Evolutionary conservation across 2,888 invertebrate species (phyloP), one percentile per base, ranked within the genome.

Genomic region (Anarsia innoxiella): DNA sequence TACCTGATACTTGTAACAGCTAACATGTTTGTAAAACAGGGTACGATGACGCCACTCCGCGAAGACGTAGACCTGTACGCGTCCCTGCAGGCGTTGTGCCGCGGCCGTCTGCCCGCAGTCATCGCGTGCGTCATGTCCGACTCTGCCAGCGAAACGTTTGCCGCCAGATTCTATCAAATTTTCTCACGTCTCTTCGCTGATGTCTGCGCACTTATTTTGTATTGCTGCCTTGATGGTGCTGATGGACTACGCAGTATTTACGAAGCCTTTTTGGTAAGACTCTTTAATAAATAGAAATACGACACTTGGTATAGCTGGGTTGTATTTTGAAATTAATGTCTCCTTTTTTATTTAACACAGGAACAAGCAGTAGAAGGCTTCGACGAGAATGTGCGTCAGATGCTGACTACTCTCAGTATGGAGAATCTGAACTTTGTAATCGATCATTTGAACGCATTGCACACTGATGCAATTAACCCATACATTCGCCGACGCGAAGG

Each of bases 181-280:
- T 61, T 71, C 44, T 37, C 59, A 1, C 49, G 66, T 0, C 49
- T 76, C 10, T 75, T 60, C 51, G 55, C 47, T 1, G 77, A 79
- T 31, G 35, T 74, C 16, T 74, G 75, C 45, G 48, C 66, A 0
- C 50, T 76, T 1, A 41, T 77, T 6, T 45, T 53, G 1, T 48
- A 58, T 38, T 60, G 64, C 40, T 67, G 71, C 42, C 38, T 40
- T 1, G 51, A 68, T 1, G 68, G 66, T 0, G 41, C 53, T 1
- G 51, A 56, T 0, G 73, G 67, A 0, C 40, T 77, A 6, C 52
- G 58, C 1, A 36, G 36, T 1, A 36, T 74, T 2, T 65, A 51
- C 43, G 49, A 44, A 3, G 39, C 47, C 1, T 73, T 53, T 35
- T 30, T 75, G 51, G 76, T 75, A 44, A 61, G 10, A 5, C n/a